A percentile compares a stretch with the other conserved stretches of the same genome.
These are phyloP conservation scores for Drosophila teissieri DNA, from an alignment of 1,140 invertebrate genomes.

Conservation along the genomic window DNA sequence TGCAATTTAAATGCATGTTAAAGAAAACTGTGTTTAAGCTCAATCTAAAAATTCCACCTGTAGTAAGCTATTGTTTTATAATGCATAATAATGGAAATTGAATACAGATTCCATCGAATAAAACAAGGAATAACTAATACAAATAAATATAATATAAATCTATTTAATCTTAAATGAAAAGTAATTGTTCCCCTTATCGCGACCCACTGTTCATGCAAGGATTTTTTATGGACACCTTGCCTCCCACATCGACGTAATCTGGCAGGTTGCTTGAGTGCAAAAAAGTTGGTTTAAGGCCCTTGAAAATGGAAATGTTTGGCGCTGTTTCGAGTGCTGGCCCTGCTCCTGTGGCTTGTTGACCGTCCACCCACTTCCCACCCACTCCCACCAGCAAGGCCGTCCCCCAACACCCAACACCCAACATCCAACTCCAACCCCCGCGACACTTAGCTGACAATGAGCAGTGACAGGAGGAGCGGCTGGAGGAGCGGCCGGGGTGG, in stretches of 20 bases:
- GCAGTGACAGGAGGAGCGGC: constrained; percentile 61
- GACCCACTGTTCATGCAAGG: constrained; percentile 61
- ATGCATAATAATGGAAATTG: not conserved
- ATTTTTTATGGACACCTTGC: constrained; percentile 56
- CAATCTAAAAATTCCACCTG: too few species aligned
- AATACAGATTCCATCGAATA: too few species aligned
- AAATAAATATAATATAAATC: too few species aligned
- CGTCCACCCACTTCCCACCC: not conserved
- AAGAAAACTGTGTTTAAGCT: not conserved
- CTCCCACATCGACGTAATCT: constrained; percentile 30
- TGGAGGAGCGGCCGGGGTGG: constrained; percentile 13
- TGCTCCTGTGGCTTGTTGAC: constrained; percentile 49
- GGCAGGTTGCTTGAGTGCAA: constrained; percentile 65
- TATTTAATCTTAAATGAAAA: too few species aligned
- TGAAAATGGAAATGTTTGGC: constrained; percentile 75
- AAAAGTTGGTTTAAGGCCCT: constrained; percentile 74
- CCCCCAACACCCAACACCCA: not conserved
- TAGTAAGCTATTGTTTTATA: too few species aligned
- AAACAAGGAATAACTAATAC: not conserved
- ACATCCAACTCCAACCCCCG: constrained; percentile 3
- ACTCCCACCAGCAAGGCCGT: not conserved
- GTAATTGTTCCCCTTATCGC: not conserved
- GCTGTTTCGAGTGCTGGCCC: constrained; percentile 30
- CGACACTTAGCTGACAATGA: constrained; percentile 79
- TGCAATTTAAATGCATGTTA: not conserved